phyloP scores from a whole-genome alignment of 2,113 vertebrate genomes.

The Syrrhaptes paradoxus region DNA sequence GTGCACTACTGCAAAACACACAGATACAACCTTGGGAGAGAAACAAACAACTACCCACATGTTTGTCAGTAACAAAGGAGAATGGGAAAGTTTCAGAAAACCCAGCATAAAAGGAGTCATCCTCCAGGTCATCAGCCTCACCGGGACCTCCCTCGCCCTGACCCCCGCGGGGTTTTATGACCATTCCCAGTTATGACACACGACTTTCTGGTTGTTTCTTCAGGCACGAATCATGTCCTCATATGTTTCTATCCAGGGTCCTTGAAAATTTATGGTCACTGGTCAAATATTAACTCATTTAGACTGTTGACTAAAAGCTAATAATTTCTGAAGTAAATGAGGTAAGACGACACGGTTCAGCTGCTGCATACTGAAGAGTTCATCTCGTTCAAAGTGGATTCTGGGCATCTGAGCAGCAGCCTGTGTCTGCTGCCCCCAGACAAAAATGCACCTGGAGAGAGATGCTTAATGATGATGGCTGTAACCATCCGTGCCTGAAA shows the following conservation, averaged over 20 bases:
- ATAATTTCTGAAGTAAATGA: slow-evolving; percentile 45
- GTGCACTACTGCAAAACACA: neutral
- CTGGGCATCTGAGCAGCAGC: neutral
- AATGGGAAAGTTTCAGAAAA: neutral
- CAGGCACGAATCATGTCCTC: neutral
- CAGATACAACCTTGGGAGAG: neutral
- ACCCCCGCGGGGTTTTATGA: neutral
- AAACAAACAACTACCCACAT: neutral
- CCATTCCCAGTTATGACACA: neutral
- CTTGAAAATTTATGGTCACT: slow-evolving; percentile 18
- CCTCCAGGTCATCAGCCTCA: neutral
- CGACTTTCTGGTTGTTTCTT: neutral
- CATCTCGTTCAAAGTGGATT: neutral
- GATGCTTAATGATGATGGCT: neutral
- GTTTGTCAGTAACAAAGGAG: neutral
- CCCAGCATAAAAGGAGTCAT: neutral
- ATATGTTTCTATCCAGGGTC: neutral
- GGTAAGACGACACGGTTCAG: neutral
- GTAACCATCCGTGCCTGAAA: neutral
- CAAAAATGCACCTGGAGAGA: slow-evolving; percentile 12
- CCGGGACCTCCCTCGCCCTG: neutral
- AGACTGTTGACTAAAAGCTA: slow-evolving; percentile 37
- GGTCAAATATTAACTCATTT: slow-evolving; percentile 50
- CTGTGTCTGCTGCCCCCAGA: neutral
- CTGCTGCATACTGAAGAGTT: slow-evolving; percentile 4